phyloP scores from a whole-genome alignment of 1,140 invertebrate genomes.

The Trinorchestia longiramus region DNA sequence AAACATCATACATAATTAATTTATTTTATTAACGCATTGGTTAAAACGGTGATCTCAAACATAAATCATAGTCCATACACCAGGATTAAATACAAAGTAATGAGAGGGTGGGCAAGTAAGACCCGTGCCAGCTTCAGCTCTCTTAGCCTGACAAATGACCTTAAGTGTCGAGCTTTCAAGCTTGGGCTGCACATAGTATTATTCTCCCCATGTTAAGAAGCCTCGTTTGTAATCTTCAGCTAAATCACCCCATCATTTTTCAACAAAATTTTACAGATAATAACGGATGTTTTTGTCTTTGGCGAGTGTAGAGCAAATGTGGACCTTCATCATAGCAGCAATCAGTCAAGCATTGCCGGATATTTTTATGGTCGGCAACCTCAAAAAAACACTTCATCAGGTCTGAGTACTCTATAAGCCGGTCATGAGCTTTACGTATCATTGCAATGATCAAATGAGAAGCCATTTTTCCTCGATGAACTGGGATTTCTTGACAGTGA shows the following conservation, averaged over 20 bases:
- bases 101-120: neutral
- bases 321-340: neutral
- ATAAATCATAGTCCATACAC: neutral
- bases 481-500: neutral
- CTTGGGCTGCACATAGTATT: neutral
- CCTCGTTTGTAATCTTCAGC: constrained; percentile 31
- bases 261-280: neutral
- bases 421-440: constrained; percentile 30
- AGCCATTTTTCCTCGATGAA: constrained; percentile 27
- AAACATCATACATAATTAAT: neutral
- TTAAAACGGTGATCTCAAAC: neutral
- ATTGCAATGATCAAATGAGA: constrained; percentile 14
- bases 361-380: neutral
- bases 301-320: constrained; percentile 1
- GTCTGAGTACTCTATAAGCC: neutral
- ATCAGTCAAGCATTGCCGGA: neutral
- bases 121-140: neutral
- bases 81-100: neutral
- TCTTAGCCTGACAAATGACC: neutral
- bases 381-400: neutral
- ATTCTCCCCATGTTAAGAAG: neutral
- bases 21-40: neutral
- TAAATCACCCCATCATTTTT: neutral
- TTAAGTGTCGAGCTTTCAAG: neutral
- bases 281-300: neutral